Evolutionary conservation across 2,113 vertebrate genomes (phyloP), one percentile per base, ranked within the genome.

Genomic region (Ceuthmochares aereus): DNA sequence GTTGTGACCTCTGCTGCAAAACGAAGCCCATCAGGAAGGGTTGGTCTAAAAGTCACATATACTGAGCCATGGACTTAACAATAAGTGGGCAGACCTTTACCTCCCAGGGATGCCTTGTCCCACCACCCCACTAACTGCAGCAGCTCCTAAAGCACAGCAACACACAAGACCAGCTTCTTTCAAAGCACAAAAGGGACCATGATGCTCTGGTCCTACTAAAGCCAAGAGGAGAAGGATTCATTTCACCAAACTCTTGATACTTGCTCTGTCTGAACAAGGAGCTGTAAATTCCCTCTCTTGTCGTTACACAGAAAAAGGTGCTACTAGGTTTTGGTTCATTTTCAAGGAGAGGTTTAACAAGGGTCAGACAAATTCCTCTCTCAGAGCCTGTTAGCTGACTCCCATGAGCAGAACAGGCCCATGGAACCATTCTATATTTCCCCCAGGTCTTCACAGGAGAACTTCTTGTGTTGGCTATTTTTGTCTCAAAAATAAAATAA

Each of bases 391-490:
- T 34, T 40, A 73, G 43, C 52, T 55, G 47, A 87, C 6, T 9
- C 6, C 18, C 0, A 0, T 0, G 2, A 54, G 43, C 7, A 87
- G 37, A 82, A 55, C 12, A 75, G 37, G 37, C 5, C 21, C 25
- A 26, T 34, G 17, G 75, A 34, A 42, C 6, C 16, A 8, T 55
- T 55, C 25, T 34, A 26, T n/a, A 40, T 70, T 58, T 80, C 52
- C 87, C 18, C 12, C 43, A 29, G 10, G 25, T 81, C 11, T 67
- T 1, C 1, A 29, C 17, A 59, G 14, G 67, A 67, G 13, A 92
- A 32, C 9, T 63, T 17, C 18, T 23, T 63, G 7, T 75, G 34
- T 27, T 77, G 30, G 29, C 1, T 25, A 25, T 20, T 81, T 91
- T 52, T 62, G 16, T 52, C 32, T 34, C 14, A 63, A 62, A 62